Evolutionary conservation across 2,888 invertebrate genomes (phyloP).

Genomic region (Pyrocoelia pectoralis): DNA sequence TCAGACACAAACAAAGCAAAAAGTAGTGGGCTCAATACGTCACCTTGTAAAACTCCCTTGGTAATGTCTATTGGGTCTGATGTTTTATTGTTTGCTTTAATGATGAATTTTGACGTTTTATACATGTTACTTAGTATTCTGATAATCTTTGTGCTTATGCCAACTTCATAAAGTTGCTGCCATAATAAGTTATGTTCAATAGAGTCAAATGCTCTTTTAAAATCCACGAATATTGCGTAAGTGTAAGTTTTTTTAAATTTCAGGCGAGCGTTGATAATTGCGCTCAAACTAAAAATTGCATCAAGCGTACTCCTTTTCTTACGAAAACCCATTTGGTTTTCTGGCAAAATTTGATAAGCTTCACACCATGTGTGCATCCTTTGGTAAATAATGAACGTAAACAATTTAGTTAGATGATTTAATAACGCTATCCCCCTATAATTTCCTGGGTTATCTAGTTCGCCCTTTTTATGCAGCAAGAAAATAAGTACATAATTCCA

Average conservation of each 20-base stretch:
- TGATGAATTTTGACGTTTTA: not conserved
- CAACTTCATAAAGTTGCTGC: not conserved
- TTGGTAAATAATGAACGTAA: not conserved
- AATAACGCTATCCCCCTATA: not conserved
- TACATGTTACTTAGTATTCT: not conserved
- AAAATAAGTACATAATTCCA: not conserved
- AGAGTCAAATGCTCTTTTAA: not conserved
- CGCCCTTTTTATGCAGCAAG: not conserved
- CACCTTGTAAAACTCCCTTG: too few relatives aligned
- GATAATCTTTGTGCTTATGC: not conserved
- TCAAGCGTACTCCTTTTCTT: too few relatives aligned
- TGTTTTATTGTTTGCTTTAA: not conserved
- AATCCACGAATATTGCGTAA: not conserved
- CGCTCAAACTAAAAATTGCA: too few relatives aligned
- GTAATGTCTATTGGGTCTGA: not conserved
- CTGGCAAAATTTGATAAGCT: not conserved
- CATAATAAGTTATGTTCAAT: not conserved
- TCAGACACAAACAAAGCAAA: not conserved
- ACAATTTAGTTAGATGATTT: not conserved
- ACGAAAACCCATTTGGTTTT: not conserved
- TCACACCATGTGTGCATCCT: not conserved
- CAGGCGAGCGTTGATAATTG: not conserved
- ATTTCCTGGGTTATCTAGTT: not conserved
- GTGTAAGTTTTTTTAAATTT: not conserved
- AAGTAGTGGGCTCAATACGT: too few relatives aligned